Evolutionary conservation across 2,113 vertebrate genomes (phyloP), one percentile per base, ranked within the genome.

Genomic region (Setophaga coronata): DNA sequence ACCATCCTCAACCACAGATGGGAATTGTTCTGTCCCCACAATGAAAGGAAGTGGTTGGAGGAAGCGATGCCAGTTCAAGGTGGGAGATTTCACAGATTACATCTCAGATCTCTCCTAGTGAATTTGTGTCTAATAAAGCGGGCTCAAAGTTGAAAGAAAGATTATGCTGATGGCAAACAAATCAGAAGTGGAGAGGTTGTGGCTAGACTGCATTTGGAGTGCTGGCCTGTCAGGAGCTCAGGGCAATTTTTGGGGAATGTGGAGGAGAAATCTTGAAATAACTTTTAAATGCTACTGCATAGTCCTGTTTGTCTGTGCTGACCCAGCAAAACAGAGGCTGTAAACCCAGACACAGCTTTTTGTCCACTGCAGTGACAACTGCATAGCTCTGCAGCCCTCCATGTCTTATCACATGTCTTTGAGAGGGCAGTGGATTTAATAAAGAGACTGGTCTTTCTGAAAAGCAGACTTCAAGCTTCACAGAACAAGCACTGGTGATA

Each of bases 401-500:
- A 1, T 31, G 17, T 24, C 85, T 53, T 43, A 26, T 61, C 7
- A 6, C 2, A 1, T 33, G 56, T 58, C 69, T 72, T n/a, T 3
- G 7, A 65, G 84, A 66, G 42, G 60, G 73, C 40, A 43, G 45
- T 4, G 17, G 56, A 58, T 38, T 70, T 73, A 70, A 62, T 58
- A 33, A 58, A 71, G 69, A 42, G 47, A 6, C 42, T 47, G 58
- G 23, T 48, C 50, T 73, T 73, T 90, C 62, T 66, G 73, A 84
- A 91, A 53, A 90, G 47, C 70, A 40, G 50, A 25, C 84, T 84
- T 92, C 89, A 91, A 89, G 89, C 61, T 69, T 91, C 88, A 66
- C 73, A 73, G 87, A 89, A 73, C 45, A 62, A 50, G 70, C 36
- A 57, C 0, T 61, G 72, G 62, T 94, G 56, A 85, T 58, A 58